Evolutionary conservation across 35 echinoderm and acorn worm species (phyloP).

Genomic region (Anneissia japonica): DNA sequence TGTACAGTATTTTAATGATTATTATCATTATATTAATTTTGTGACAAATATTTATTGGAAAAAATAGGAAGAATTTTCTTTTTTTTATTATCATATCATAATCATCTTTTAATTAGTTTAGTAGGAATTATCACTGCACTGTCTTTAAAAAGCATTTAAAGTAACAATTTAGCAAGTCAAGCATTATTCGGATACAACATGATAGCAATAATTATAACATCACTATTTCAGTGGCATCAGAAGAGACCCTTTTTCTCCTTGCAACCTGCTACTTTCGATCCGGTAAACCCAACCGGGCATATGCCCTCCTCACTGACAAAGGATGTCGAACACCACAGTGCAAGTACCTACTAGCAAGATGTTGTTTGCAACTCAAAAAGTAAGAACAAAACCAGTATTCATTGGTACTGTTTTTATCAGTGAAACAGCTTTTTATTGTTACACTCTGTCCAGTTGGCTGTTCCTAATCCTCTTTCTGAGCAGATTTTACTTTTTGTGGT

Average conservation of each 20-base stretch:
- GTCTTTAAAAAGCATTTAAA: too few relatives aligned
- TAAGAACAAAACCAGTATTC: slow-evolving; percentile 16
- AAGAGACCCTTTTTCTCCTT: slow-evolving; percentile 85
- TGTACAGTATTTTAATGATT: neutral
- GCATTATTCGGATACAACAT: too few relatives aligned
- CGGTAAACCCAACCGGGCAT: slow-evolving; percentile 71
- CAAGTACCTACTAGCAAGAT: slow-evolving; percentile 75
- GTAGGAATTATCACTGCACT: too few relatives aligned
- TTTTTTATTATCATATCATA: neutral
- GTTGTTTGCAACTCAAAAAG: slow-evolving; percentile 87
- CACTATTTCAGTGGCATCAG: slow-evolving; percentile 61
- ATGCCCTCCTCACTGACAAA: slow-evolving; percentile 68
- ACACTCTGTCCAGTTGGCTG: too few relatives aligned
- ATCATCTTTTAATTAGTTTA: too few relatives aligned
- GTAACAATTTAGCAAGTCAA: too few relatives aligned
- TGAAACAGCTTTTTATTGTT: neutral
- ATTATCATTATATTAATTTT: neutral
- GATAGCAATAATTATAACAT: too few relatives aligned
- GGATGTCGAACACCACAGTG: slow-evolving; percentile 92
- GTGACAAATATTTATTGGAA: neutral
- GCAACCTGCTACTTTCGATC: slow-evolving; percentile 91
- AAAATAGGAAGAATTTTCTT: neutral
- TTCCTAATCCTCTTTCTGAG: too few relatives aligned
- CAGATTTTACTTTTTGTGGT: too few relatives aligned
- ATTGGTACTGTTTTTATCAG: neutral